These are phyloP conservation scores for Murina feae DNA, from an alignment of 2,113 vertebrate genomes.

Conservation along the genomic window DNA sequence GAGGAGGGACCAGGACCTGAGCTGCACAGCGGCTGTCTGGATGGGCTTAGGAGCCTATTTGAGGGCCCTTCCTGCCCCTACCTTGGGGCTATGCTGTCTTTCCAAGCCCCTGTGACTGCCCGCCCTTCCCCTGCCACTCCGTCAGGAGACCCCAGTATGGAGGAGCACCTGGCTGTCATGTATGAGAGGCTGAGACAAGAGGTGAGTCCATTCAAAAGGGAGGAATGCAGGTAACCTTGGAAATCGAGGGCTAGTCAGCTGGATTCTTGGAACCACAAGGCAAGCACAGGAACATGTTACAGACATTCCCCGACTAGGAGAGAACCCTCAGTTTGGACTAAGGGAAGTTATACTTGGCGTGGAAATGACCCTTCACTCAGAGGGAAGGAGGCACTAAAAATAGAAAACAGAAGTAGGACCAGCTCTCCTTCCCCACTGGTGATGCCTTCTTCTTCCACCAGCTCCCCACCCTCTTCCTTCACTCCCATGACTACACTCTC, in stretches of 20 bases:
- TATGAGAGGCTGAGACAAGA: slow-evolving; percentile 85
- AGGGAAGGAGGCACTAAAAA: background rate
- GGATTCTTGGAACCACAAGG: background rate
- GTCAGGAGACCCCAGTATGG: slow-evolving; percentile 71
- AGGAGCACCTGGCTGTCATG: slow-evolving; percentile 86
- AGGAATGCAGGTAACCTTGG: background rate
- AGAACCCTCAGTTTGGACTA: background rate
- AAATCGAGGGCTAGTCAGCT: background rate
- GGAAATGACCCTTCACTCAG: background rate
- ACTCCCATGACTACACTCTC: slow-evolving; percentile 85
- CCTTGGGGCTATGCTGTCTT: slow-evolving; percentile 57
- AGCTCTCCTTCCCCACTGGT: background rate
- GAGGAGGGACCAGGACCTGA: slow-evolving; percentile 76
- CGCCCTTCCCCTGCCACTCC: slow-evolving; percentile 33
- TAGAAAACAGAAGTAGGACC: background rate
- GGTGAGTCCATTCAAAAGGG: slow-evolving; percentile 76
- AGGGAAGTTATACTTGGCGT: background rate
- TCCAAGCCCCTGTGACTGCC: slow-evolving; percentile 48
- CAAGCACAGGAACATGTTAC: background rate
- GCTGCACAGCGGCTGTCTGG: slow-evolving; percentile 69
- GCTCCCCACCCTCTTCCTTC: slow-evolving; percentile 88
- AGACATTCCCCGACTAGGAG: background rate
- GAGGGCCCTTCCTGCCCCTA: slow-evolving; percentile 83
- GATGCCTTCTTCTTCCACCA: slow-evolving; percentile 66
- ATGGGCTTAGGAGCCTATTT: slow-evolving; percentile 85